These are phyloP conservation scores for Drosophila merina DNA, from an alignment of 2,888 invertebrate genomes.

Conservation along the genomic window DNA sequence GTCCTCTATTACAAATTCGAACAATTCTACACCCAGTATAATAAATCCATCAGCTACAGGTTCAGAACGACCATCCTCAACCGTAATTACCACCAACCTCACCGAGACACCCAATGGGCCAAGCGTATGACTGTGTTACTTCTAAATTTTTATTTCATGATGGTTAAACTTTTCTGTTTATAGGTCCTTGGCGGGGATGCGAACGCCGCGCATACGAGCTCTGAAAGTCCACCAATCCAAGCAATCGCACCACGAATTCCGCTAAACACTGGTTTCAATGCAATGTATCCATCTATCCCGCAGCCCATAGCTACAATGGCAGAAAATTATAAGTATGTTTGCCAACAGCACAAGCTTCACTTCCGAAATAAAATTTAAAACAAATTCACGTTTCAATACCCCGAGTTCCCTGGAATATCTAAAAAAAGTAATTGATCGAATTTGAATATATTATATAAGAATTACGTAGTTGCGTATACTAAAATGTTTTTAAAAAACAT, in stretches of 20 bases:
- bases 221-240: conserved; percentile 85
- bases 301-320: conserved; percentile 97
- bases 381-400: too few species aligned
- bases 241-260: conserved; percentile 87
- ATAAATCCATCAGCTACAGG: conserved; percentile 25
- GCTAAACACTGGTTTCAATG: conserved; percentile 94
- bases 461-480: too few species aligned
- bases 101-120: conserved; percentile 61
- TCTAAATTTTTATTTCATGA: background rate
- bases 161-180: background rate
- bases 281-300: conserved; percentile 97
- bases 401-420: too few species aligned
- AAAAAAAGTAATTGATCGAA: too few species aligned
- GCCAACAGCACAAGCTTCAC: too few species aligned
- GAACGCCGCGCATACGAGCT: conserved; percentile 83
- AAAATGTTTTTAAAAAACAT: too few species aligned
- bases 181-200: conserved; percentile 78
- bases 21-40: conserved; percentile 57
- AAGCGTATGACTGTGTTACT: conserved; percentile 40
- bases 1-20: conserved; percentile 52
- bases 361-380: too few species aligned
- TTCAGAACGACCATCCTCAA: conserved; percentile 53
- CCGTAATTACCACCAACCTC: conserved; percentile 52
- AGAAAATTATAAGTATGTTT: conserved; percentile 90
- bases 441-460: too few species aligned